These are phyloP conservation scores for Stenotaenia linearis DNA, from an alignment of 2,888 invertebrate genomes.

Conservation along the genomic window DNA sequence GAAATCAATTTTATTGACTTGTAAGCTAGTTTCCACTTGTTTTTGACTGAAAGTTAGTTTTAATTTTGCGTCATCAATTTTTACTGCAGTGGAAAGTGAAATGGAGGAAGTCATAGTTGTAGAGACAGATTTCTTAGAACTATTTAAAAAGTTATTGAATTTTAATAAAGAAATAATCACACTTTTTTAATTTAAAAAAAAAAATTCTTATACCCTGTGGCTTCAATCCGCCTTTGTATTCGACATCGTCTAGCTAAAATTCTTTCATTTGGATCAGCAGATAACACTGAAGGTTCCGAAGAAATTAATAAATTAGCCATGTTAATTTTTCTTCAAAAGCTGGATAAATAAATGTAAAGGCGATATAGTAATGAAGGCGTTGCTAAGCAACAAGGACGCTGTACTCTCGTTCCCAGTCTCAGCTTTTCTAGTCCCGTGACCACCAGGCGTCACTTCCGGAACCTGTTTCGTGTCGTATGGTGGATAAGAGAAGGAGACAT, in stretches of 20 bases:
- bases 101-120: background rate
- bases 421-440: background rate
- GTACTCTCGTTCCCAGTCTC: background rate
- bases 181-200: background rate
- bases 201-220: background rate
- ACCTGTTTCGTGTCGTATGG: background rate
- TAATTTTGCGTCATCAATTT: background rate
- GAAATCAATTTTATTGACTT: background rate
- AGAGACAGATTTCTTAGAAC: background rate
- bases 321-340: background rate
- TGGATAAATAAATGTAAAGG: background rate
- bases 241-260: constrained; percentile 26
- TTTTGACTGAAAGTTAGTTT: background rate
- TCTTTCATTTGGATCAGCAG: background rate
- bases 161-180: background rate
- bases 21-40: background rate
- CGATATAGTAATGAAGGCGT: too few relatives aligned
- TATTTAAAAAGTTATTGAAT: background rate
- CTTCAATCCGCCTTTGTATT: background rate
- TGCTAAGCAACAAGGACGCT: background rate
- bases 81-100: background rate
- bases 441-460: background rate
- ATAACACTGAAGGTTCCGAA: constrained; percentile 9
- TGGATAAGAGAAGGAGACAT: background rate
- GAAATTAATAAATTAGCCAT: background rate